phyloP scores from a whole-genome alignment of 2,113 vertebrate genomes.

The Microtus ochrogaster region DNA sequence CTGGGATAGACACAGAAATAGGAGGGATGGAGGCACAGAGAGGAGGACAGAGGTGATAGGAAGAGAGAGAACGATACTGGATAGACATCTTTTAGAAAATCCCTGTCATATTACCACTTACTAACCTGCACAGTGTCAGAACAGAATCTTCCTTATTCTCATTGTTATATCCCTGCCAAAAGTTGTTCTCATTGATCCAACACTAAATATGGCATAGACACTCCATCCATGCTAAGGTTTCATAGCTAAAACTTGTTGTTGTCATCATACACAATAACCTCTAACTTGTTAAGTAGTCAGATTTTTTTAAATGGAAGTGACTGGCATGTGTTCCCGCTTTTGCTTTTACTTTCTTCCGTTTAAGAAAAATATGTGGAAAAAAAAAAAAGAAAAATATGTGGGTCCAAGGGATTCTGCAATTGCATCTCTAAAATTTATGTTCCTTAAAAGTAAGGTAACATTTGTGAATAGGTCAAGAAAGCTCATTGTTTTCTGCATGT shows the following conservation, averaged over 20 bases:
- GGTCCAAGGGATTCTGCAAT: background rate
- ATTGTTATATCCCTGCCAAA: too few species aligned
- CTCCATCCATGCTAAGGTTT: background rate
- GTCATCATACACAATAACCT: background rate
- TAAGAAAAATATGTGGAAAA: background rate
- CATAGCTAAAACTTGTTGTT: background rate
- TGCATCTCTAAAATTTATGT: background rate
- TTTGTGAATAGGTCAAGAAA: background rate
- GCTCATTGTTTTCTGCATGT: background rate
- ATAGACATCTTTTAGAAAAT: background rate
- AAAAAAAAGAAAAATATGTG: background rate
- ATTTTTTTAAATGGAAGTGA: fast-evolving
- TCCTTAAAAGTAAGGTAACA: background rate
- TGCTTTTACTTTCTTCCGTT: background rate
- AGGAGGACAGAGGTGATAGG: too few species aligned
- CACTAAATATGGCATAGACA: too few species aligned
- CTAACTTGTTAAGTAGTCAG: background rate
- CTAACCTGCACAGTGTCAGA: background rate
- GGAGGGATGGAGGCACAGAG: too few species aligned
- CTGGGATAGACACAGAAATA: background rate
- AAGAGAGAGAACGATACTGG: too few species aligned
- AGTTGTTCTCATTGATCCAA: too few species aligned
- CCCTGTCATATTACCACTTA: background rate
- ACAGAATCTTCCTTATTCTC: background rate
- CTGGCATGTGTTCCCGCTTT: background rate